Percentiles rank a stretch among this genome's conserved stretches.
These are phyloP conservation scores for Prietella phreatophila DNA, from an alignment of 2,113 vertebrate species.

Conservation along the genomic window DNA sequence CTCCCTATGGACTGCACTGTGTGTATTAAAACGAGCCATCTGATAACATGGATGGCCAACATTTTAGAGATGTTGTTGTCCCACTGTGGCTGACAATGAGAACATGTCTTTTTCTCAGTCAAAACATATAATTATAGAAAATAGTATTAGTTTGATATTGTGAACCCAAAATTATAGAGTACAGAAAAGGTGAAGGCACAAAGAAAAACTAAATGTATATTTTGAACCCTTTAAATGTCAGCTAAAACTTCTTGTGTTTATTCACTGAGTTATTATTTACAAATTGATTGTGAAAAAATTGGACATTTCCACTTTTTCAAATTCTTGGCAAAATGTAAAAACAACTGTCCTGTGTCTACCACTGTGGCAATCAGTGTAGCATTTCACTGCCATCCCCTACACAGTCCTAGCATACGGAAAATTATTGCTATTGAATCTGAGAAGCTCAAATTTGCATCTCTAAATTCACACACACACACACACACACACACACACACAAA, in stretches of 20 bases:
- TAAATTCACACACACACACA: slow-evolving; percentile 47
- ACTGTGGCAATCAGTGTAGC: background rate
- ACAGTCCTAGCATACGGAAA: background rate
- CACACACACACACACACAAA: slow-evolving; percentile 43
- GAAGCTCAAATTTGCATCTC: slow-evolving; percentile 28
- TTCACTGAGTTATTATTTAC: slow-evolving; percentile 4
- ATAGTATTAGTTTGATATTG: background rate
- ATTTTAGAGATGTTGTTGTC: background rate
- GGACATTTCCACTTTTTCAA: background rate
- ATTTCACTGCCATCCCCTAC: background rate
- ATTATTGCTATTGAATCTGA: slow-evolving; percentile 27
- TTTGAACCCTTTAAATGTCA: slow-evolving; percentile 11
- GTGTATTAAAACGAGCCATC: background rate
- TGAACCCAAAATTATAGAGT: background rate
- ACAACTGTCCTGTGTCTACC: background rate
- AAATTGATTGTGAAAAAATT: slow-evolving; percentile 4
- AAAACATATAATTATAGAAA: background rate
- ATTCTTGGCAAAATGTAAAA: background rate
- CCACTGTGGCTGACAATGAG: slow-evolving; percentile 27
- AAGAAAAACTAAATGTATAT: background rate
- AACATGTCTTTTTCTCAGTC: slow-evolving; percentile 21
- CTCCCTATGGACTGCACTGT: background rate
- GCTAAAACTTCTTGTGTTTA: background rate
- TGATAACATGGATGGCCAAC: background rate
- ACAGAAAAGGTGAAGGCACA: background rate